Conservation (phyloP, 2,113 vertebrate species). For the Pelecanoides urinatrix region DNA sequence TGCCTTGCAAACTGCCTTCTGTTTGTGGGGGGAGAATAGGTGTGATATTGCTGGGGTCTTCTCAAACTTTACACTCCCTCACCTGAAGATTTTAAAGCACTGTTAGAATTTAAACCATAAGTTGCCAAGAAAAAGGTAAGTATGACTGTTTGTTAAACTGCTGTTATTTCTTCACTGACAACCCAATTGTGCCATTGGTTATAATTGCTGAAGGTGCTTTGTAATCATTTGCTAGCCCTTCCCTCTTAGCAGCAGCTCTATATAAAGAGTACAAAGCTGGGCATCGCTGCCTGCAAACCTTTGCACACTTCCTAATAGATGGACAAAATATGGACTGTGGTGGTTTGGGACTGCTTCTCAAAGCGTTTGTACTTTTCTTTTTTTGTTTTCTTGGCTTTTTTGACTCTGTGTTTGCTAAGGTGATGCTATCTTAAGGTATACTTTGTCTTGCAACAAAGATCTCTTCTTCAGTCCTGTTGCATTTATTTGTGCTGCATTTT, state of each 20-base stretch:
- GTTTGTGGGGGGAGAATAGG: not conserved
- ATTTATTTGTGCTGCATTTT: not conserved
- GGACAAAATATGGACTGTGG: fast-evolving
- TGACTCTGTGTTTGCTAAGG: not conserved
- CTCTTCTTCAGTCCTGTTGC: not conserved
- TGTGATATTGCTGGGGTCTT: too few species aligned
- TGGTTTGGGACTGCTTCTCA: not conserved
- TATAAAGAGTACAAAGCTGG: not conserved
- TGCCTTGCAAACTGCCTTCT: not conserved
- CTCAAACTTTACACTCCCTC: not conserved
- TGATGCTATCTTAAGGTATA: not conserved
- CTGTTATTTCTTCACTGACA: not conserved
- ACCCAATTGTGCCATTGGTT: not conserved
- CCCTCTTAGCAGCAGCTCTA: not conserved
- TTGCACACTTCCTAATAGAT: fast-evolving
- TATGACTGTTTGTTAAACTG: not conserved
- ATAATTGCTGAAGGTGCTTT: not conserved
- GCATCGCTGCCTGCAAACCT: not conserved
- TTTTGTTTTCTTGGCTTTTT: not conserved
- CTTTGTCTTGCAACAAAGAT: not conserved
- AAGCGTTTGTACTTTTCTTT: not conserved
- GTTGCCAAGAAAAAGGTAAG: not conserved
- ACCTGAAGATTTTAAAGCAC: not conserved
- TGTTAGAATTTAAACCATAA: not conserved
- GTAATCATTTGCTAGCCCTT: not conserved